phyloP scores from a whole-genome alignment of 2,797 vertebrate species.

The Stomatorhinus walkeri region DNA sequence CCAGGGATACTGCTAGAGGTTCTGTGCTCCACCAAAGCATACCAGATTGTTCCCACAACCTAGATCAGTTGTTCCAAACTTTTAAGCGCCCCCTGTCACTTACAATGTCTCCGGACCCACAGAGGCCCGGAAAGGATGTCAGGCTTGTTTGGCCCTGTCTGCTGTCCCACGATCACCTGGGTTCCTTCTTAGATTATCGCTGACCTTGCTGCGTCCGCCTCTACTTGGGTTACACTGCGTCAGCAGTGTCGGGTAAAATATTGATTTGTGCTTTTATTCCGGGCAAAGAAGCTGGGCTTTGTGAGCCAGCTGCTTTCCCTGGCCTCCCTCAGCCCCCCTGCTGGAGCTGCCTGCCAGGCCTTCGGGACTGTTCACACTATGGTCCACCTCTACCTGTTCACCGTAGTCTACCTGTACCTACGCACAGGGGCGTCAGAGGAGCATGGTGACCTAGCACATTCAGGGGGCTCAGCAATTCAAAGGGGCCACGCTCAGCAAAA shows the following conservation, averaged over 20 bases:
- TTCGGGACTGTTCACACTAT: background rate
- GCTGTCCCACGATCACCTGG: background rate
- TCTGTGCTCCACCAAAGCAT: background rate
- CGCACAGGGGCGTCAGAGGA: background rate
- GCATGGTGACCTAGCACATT: background rate
- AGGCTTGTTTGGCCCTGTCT: background rate
- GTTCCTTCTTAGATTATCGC: background rate
- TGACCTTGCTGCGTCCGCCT: background rate
- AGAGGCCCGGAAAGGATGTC: background rate
- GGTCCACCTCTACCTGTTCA: background rate
- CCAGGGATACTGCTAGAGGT: background rate
- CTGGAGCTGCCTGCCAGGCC: background rate
- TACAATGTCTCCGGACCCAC: background rate
- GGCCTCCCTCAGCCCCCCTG: background rate
- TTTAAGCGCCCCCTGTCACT: background rate
- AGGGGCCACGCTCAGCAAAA: background rate
- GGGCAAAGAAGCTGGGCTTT: background rate
- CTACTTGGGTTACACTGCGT: background rate
- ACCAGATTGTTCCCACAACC: background rate
- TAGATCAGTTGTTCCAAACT: background rate
- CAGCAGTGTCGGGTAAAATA: background rate
- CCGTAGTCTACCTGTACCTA: background rate
- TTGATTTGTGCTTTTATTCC: constrained; percentile 4
- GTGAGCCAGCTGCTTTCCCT: background rate
- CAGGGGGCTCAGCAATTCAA: background rate